phyloP scores from a whole-genome alignment of 2,888 invertebrate genomes.

The Ophion slaviceki region DNA sequence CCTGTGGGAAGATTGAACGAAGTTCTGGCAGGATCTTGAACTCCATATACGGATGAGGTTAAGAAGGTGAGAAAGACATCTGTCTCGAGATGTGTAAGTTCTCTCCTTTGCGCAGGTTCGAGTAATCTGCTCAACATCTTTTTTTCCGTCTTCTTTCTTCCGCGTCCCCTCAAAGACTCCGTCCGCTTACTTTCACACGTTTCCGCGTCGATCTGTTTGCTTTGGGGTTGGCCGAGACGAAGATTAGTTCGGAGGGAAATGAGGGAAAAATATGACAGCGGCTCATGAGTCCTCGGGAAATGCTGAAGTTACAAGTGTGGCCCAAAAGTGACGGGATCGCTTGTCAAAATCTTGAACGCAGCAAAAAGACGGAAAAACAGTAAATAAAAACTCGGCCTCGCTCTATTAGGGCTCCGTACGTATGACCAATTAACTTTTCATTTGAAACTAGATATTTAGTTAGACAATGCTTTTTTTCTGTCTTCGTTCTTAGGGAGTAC shows the following conservation, averaged over 20 bases:
- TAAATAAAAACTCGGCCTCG: no score
- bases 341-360: no score
- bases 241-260: background rate
- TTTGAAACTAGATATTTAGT: no score
- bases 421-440: no score
- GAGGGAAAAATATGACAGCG: no score
- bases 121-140: background rate
- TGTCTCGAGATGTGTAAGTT: conserved; percentile 2
- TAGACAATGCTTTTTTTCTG: no score
- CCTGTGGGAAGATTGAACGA: conserved; percentile 34
- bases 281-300: no score
- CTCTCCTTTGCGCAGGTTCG: background rate
- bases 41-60: background rate
- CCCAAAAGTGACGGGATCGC: no score
- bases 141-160: background rate
- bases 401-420: no score
- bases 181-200: background rate
- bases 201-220: background rate
- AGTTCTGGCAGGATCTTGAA: conserved; percentile 13
- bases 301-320: no score
- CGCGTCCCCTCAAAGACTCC: background rate
- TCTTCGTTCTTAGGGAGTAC: no score
- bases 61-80: conserved; percentile 32
- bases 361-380: no score
- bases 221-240: background rate